Conservation (phyloP, 2,888 invertebrate genomes). For the Crioceris asparagi region DNA sequence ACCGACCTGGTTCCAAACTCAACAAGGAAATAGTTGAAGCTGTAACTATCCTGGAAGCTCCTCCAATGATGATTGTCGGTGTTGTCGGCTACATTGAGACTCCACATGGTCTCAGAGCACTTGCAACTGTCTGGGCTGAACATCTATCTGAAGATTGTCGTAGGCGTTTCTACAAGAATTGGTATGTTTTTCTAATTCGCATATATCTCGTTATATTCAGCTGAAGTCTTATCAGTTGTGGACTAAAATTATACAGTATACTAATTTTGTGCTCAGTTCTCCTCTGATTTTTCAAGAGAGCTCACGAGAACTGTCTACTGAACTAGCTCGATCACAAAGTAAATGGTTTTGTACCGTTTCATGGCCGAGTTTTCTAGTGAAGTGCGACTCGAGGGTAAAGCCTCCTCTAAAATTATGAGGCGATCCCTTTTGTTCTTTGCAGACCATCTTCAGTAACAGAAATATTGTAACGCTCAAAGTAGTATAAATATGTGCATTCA, state of each 20-base stretch:
- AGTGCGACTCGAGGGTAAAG: conserved; percentile 33
- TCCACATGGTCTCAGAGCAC: conserved; percentile 88
- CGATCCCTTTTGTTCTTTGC: conserved; percentile 41
- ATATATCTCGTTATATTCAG: background rate
- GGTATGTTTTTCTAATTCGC: conserved; percentile 63
- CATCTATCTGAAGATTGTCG: conserved; percentile 98
- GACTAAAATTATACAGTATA: conserved; percentile 2
- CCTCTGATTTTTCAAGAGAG: conserved; percentile 64
- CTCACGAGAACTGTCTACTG: conserved; percentile 31
- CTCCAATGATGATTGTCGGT: conserved; percentile 96
- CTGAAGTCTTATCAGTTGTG: conserved; percentile 1
- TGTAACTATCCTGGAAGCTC: conserved; percentile 95
- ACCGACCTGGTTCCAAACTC: conserved; percentile 97
- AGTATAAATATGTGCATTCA: conserved; percentile 34
- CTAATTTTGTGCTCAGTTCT: conserved; percentile 43
- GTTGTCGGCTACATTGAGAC: conserved; percentile 99
- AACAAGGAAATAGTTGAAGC: conserved; percentile 99
- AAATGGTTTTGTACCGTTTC: no score
- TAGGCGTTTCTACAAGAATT: conserved; percentile 99
- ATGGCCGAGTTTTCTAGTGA: no score
- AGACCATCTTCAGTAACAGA: no score
- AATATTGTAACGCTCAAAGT: no score
- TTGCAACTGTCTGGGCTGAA: conserved; percentile 97
- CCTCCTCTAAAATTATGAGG: conserved; percentile 69
- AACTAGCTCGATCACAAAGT: conserved; percentile 17